phyloP scores from a whole-genome alignment of 2,888 invertebrate species.

The Linnaemya tessellans region DNA sequence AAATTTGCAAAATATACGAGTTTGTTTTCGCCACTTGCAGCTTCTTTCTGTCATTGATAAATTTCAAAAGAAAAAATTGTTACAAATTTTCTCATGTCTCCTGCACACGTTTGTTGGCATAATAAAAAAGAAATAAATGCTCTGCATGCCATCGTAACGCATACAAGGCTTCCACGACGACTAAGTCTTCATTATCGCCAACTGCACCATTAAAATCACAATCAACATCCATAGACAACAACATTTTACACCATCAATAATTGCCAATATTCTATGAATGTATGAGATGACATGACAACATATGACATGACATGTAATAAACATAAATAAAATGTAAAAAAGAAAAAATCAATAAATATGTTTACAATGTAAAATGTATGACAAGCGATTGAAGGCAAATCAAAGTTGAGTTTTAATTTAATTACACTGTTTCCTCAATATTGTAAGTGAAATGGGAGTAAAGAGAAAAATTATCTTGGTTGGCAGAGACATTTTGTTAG shows the following conservation, averaged over 20 bases:
- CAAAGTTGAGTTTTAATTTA: slow-evolving; percentile 56
- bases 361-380: slow-evolving; percentile 46
- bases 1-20: slow-evolving; percentile 9
- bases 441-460: neutral
- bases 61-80: slow-evolving; percentile 43
- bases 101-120: slow-evolving; percentile 54
- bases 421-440: slow-evolving; percentile 52
- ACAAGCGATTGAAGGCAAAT: slow-evolving; percentile 56
- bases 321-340: slow-evolving; percentile 52
- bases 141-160: slow-evolving; percentile 35
- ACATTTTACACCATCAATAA: slow-evolving; percentile 62
- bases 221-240: slow-evolving; percentile 65
- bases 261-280: slow-evolving; percentile 49
- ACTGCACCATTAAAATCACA: slow-evolving; percentile 59
- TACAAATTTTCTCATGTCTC: slow-evolving; percentile 59
- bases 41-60: slow-evolving; percentile 32
- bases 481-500: no score
- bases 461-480: no score
- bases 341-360: slow-evolving; percentile 59
- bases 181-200: slow-evolving; percentile 56
- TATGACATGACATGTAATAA: slow-evolving; percentile 67
- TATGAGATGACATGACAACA: slow-evolving; percentile 50
- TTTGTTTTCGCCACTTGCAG: slow-evolving; percentile 17
- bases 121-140: slow-evolving; percentile 58
- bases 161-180: slow-evolving; percentile 32